Evolutionary conservation across 2,797 vertebrate genomes (phyloP), one percentile per base, ranked within the genome.

Genomic region (Hyperoplus lanceolatus): DNA sequence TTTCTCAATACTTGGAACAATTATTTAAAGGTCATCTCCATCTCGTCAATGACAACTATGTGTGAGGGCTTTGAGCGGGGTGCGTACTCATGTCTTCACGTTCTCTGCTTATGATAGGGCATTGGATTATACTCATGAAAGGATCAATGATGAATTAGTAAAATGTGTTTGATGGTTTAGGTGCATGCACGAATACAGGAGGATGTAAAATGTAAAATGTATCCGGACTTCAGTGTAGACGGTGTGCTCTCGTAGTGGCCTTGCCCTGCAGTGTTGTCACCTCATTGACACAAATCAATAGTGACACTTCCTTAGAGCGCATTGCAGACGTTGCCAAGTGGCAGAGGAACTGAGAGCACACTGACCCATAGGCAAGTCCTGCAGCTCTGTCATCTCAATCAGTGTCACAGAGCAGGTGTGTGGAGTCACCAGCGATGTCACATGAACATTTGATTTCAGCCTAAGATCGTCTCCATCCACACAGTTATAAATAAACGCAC

Each of bases 301-400:
- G 77, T 85, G 93, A 93, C 93, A 92, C 80, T 84, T 91, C 88
- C 92, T 92, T 71, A 61, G 82, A 94, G 90, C 89, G 73, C 78
- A 87, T n/a, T 75, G 70, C 74, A 81, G 83, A 83, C 77, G 70
- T 83, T 76, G 75, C 77, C 85, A 79, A 87, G 86, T 83, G 86
- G 81, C 58, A 72, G 77, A 73, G 79, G 51, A 70, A 80, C 76
- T 64, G 74, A 83, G 75, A 87, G 85, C 70, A 38, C 77, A 21
- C 55, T 70, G 81, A 90, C 88, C 89, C 81, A 55, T 56, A 84
- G 90, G 85, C 83, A 64, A 29, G 46, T 87, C 81, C 89, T 79
- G 88, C 78, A 88, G 85, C 89, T 81, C 76, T 90, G 84, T 87
- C 85, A 82, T 87, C 73, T 85, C 89, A 77, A 85, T 86, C 85